Evolutionary conservation across 2,113 vertebrate genomes (phyloP).

Genomic region (Amblyornis subalaris): DNA sequence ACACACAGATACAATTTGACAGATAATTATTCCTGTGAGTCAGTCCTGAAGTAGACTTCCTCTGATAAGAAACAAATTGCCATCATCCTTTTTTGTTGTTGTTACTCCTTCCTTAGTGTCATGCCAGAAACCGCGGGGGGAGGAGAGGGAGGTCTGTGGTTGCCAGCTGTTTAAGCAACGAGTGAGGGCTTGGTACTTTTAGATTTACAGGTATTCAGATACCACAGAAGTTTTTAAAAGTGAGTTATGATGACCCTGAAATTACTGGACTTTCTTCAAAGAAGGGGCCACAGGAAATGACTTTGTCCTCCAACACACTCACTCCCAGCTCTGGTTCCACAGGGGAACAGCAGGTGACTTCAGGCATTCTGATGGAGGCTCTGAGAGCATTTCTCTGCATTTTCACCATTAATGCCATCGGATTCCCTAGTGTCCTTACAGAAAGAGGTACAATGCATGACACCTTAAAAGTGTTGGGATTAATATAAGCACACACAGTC

Average conservation of each 20-base stretch:
- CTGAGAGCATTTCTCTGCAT: background rate
- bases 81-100: background rate
- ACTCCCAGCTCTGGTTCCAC: background rate
- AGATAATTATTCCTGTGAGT: constrained; percentile 26
- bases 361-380: background rate
- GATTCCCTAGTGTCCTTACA: background rate
- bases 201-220: background rate
- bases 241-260: background rate
- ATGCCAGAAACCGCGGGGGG: background rate
- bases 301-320: background rate
- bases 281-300: background rate
- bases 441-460: background rate
- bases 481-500: background rate
- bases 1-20: background rate
- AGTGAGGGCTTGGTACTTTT: background rate
- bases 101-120: background rate
- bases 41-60: constrained; percentile 16
- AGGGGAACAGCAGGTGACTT: background rate
- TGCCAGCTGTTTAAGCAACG: background rate
- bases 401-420: background rate
- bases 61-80: constrained; percentile 28
- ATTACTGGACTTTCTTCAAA: background rate
- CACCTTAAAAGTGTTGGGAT: background rate
- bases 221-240: background rate
- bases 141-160: background rate